Evolutionary conservation across 2,113 vertebrate species (phyloP), one percentile per base, ranked within the genome.

Genomic region (Pygoscelis adeliae): DNA sequence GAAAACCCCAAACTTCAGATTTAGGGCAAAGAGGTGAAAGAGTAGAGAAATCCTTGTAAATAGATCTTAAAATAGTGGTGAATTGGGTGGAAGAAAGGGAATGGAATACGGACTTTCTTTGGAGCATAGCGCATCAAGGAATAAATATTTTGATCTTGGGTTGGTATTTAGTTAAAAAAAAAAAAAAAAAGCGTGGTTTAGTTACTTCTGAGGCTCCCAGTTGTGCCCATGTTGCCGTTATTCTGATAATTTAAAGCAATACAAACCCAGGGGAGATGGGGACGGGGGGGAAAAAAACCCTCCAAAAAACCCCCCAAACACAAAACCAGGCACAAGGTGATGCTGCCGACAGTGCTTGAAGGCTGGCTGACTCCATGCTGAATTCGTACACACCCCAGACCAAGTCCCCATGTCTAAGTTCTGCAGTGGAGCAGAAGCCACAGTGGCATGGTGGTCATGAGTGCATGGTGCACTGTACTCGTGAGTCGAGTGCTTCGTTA

Each of bases 341-440:
- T 72, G 76, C 8, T 92, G 77, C 44, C 13, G 13, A 34, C 49
- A 32, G 44, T 34, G 16, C 44, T 85, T 65, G 62, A 77, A 62
- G 46, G 34, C 55, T 61, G 40, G 2, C 38, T 89, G 58, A 76
- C 23, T 44, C 20, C 7, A 1, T 55, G 16, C 22, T 88, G 76
- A 46, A 42, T 58, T 65, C 2, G 0, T 67, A 5, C 9, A 1
- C 4, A 1, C 2, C n/a, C 8, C 34, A 13, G 53, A 29, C 34
- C 27, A 46, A 9, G 18, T 80, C 83, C 34, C 17, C 3, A 1
- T 26, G 11, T 73, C 13, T 2, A 15, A 8, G 34, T 34, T 86
- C 13, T 53, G 26, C 2, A 2, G 3, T 50, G 62, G 46, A 80
- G 67, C 44, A 58, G 74, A 61, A 77, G 47, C 30, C 36, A 5